phyloP scores from a whole-genome alignment of 2,797 vertebrate genomes.

The Limosa lapponica region DNA sequence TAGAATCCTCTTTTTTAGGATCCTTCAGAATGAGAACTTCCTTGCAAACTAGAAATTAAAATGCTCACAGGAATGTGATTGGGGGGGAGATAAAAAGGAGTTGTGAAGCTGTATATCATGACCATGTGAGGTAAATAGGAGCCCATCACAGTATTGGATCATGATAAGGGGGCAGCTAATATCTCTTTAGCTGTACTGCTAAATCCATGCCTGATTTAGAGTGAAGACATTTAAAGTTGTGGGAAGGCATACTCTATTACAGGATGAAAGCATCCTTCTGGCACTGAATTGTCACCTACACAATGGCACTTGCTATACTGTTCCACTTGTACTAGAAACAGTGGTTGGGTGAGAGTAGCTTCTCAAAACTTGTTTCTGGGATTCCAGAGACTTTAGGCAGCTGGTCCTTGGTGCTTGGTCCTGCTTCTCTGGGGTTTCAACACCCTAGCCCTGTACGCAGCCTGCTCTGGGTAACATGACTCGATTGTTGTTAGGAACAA shows the following conservation, averaged over 20 bases:
- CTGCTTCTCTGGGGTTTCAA: not conserved
- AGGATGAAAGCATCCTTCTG: not conserved
- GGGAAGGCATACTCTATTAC: not conserved
- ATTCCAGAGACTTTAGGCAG: not conserved
- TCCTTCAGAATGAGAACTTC: not conserved
- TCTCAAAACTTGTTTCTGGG: not conserved
- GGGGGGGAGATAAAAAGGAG: not conserved
- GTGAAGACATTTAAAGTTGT: not conserved
- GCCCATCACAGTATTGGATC: not conserved
- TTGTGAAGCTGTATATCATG: accelerated
- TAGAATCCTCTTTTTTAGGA: not conserved
- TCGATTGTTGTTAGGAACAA: not conserved
- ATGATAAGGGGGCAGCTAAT: not conserved
- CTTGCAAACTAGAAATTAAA: not conserved
- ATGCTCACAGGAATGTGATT: not conserved
- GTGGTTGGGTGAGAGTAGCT: not conserved
- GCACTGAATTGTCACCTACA: not conserved
- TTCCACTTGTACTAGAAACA: not conserved
- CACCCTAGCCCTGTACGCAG: accelerated
- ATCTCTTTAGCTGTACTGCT: not conserved
- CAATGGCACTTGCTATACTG: accelerated
- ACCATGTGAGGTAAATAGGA: not conserved
- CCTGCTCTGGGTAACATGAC: not conserved
- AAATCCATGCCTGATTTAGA: not conserved
- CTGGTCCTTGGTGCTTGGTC: accelerated